A percentile compares a stretch with the other conserved stretches of the same genome.
Evolutionary conservation across 2,888 invertebrate species (phyloP).

Genomic region (Mythimna vitellina): DNA sequence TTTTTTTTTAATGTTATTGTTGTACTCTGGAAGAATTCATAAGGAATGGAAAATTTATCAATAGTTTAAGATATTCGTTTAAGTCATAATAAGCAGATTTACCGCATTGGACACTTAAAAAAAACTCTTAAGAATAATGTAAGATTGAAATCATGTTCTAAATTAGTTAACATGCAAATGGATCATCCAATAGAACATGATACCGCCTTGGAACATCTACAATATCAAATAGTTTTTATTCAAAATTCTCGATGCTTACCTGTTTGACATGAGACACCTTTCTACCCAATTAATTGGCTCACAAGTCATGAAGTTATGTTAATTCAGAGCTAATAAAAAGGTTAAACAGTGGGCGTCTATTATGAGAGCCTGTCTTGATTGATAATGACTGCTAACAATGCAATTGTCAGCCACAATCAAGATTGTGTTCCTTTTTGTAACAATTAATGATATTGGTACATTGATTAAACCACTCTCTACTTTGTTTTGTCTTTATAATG

Average conservation of each 20-base stretch:
- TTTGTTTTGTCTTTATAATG: slow-evolving; percentile 8
- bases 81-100: too few relatives aligned
- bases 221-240: neutral
- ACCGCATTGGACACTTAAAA: too few relatives aligned
- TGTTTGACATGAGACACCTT: too few relatives aligned
- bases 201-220: neutral
- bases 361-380: slow-evolving; percentile 48
- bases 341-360: slow-evolving; percentile 50
- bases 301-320: slow-evolving; percentile 19
- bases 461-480: slow-evolving; percentile 45
- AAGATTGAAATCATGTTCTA: too few relatives aligned
- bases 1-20: neutral
- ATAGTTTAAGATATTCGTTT: too few relatives aligned
- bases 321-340: slow-evolving; percentile 37
- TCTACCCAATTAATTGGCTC: neutral
- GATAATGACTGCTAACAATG: slow-evolving; percentile 60
- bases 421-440: slow-evolving; percentile 54
- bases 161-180: neutral
- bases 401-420: slow-evolving; percentile 47
- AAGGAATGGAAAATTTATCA: too few relatives aligned
- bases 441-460: slow-evolving; percentile 51
- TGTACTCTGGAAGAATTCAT: too few relatives aligned
- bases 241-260: neutral
- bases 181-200: neutral
- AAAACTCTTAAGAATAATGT: too few relatives aligned